phyloP scores from a whole-genome alignment of 2,888 invertebrate genomes.

The Monoplex corrugatus region DNA sequence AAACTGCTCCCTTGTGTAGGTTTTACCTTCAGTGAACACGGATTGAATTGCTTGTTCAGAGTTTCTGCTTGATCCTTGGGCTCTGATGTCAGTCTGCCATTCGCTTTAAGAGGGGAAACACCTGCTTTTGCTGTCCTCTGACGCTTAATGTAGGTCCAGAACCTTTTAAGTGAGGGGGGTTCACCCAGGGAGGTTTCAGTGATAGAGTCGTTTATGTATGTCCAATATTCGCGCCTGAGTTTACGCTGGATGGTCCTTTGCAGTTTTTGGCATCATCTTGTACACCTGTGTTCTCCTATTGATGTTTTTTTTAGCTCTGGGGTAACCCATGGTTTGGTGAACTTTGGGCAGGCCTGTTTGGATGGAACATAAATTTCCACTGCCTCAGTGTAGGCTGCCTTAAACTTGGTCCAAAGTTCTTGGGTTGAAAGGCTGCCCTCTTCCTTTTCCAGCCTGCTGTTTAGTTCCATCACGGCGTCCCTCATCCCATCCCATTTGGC shows the following conservation, averaged over 20 bases:
- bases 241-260: neutral
- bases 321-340: neutral
- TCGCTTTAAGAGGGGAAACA: neutral
- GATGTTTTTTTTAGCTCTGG: neutral
- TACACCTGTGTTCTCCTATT: neutral
- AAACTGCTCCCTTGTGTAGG: no score
- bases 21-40: no score
- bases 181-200: neutral
- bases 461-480: neutral
- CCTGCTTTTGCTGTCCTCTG: neutral
- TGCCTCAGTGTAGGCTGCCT: neutral
- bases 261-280: neutral
- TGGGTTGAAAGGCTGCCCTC: neutral
- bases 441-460: neutral
- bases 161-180: neutral
- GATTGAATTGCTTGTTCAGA: no score
- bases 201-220: neutral
- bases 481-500: neutral
- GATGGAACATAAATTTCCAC: slow-evolving; percentile 10
- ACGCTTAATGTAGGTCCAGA: neutral
- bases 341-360: neutral
- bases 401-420: neutral
- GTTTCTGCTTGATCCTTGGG: neutral
- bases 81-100: neutral
- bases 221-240: neutral